phyloP scores from a whole-genome alignment of 2,888 invertebrate species.

The Oligia fasciuncula region DNA sequence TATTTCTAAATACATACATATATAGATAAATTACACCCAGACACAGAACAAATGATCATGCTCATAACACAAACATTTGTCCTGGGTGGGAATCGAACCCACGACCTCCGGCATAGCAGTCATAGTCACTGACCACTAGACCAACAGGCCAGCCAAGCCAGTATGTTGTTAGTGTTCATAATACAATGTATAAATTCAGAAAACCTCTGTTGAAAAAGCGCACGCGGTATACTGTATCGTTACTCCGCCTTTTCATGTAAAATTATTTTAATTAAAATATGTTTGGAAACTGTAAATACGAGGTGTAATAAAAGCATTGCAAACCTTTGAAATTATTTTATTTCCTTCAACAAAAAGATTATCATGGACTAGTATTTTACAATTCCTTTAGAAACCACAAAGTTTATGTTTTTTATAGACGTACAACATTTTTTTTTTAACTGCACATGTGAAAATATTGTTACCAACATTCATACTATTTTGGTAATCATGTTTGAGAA shows the following conservation, averaged over 20 bases:
- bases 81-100: too few species aligned
- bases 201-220: background rate
- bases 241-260: conserved; percentile 18
- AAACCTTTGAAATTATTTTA: conserved; percentile 59
- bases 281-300: conserved; percentile 1
- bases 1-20: too few species aligned
- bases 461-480: conserved; percentile 14
- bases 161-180: background rate
- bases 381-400: conserved; percentile 23
- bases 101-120: too few species aligned
- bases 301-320: conserved; percentile 43
- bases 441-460: conserved; percentile 46
- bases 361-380: conserved; percentile 42
- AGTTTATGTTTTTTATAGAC: conserved; percentile 6
- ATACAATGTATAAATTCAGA: background rate
- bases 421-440: conserved; percentile 19
- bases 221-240: background rate
- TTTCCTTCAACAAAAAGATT: conserved; percentile 49
- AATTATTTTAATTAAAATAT: conserved; percentile 11
- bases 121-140: too few species aligned
- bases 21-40: too few species aligned
- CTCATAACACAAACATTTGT: too few species aligned
- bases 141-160: too few species aligned
- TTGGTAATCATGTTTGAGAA: conserved; percentile 1
- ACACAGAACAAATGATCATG: too few species aligned